Conservation (phyloP, 1,140 invertebrate species). For the Kradibia gibbosae region DNA sequence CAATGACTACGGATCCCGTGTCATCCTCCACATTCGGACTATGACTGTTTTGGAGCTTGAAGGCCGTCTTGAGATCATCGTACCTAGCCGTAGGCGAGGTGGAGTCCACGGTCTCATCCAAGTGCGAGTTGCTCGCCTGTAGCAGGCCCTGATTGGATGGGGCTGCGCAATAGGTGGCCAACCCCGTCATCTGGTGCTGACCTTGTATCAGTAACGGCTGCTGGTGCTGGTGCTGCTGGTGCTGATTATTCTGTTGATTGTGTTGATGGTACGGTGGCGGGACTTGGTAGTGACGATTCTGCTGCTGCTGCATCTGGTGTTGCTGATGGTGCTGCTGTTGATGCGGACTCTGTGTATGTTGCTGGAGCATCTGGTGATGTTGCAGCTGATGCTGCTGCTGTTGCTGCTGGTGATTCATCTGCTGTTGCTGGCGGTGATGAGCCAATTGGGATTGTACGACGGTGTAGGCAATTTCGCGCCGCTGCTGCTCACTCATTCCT, state of each 20-base stretch:
- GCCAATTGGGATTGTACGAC: conserved; percentile 79
- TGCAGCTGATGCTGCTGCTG: conserved; percentile 42
- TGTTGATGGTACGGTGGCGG: conserved; percentile 18
- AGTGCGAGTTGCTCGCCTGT: conserved; percentile 65
- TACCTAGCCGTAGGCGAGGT: conserved; percentile 67
- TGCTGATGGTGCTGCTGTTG: conserved; percentile 21
- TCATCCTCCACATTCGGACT: conserved; percentile 70
- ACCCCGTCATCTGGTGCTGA: conserved; percentile 15
- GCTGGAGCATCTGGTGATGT: conserved; percentile 26
- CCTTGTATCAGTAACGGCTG: conserved; percentile 5
- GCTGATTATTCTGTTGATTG: conserved; percentile 20
- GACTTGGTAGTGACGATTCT: neutral
- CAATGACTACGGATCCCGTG: conserved; percentile 73
- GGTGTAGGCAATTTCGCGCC: conserved; percentile 93
- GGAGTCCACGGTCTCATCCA: conserved; percentile 63
- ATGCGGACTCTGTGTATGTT: neutral
- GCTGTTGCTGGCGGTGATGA: conserved; percentile 60
- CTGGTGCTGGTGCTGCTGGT: conserved; percentile 13
- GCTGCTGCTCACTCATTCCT: conserved; percentile 90
- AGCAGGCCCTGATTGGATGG: conserved; percentile 44
- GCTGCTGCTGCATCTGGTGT: conserved; percentile 13
- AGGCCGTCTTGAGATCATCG: conserved; percentile 73
- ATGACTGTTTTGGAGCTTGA: conserved; percentile 66
- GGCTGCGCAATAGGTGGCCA: neutral
- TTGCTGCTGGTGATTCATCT: conserved; percentile 43